phyloP scores from a whole-genome alignment of 2,113 vertebrate genomes.

The Corythornis vintsioides region DNA sequence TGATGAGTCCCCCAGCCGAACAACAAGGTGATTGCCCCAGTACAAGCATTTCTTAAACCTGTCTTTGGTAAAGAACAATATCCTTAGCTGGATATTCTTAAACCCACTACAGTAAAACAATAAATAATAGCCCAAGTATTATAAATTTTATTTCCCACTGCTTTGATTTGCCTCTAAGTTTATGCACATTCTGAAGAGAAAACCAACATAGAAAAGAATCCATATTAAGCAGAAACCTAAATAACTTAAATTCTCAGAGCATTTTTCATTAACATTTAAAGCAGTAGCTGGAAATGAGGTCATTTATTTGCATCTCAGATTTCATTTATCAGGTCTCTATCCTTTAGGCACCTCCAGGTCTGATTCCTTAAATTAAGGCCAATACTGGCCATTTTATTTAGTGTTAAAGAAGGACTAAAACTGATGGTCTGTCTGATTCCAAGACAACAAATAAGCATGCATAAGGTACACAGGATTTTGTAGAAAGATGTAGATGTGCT shows the following conservation, averaged over 20 bases:
- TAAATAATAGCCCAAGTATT: not conserved
- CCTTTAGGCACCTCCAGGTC: not conserved
- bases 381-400: not conserved
- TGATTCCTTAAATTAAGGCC: not conserved
- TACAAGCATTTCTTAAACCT: not conserved
- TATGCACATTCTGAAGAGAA: not conserved
- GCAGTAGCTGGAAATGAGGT: not conserved
- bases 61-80: not conserved
- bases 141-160: not conserved
- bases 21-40: not conserved
- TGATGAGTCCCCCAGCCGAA: no score
- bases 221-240: not conserved
- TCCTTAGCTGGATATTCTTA: not conserved
- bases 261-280: not conserved
- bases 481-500: not conserved
- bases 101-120: not conserved
- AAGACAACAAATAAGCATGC: not conserved
- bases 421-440: not conserved
- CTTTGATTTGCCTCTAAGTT: not conserved
- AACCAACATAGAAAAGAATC: not conserved
- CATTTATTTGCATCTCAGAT: not conserved
- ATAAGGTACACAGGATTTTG: not conserved
- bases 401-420: not conserved
- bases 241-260: not conserved
- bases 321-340: not conserved